Evolutionary conservation across 2,888 invertebrate genomes (phyloP).

Genomic region (Sepiola atlantica): DNA sequence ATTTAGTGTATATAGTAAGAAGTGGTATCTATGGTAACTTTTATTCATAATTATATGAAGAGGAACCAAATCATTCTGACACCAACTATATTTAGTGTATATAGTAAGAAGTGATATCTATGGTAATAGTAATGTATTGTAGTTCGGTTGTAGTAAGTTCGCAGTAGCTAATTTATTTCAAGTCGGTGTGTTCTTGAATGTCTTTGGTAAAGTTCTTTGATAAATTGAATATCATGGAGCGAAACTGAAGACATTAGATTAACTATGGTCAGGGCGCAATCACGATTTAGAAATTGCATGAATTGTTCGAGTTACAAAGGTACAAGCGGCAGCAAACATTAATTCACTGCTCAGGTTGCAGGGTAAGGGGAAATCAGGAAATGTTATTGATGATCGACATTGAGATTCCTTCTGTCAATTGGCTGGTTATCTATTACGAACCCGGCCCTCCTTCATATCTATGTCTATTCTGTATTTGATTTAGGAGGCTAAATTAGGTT

Average conservation of each 20-base stretch:
- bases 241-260: background rate
- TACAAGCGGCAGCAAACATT: background rate
- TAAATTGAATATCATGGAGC: slow-evolving; percentile 32
- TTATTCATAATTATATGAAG: too few species aligned
- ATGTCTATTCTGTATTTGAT: slow-evolving; percentile 32
- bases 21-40: too few species aligned
- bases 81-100: too few species aligned
- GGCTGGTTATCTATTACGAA: background rate
- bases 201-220: background rate
- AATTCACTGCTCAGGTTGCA: background rate
- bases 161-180: background rate
- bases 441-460: background rate
- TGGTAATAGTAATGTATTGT: too few species aligned
- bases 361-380: background rate
- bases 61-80: too few species aligned
- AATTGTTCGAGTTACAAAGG: background rate
- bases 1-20: too few species aligned
- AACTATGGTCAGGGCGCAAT: background rate
- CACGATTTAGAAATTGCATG: background rate
- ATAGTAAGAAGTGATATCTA: too few species aligned
- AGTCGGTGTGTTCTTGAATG: background rate
- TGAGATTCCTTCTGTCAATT: background rate
- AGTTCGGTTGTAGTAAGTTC: background rate
- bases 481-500: background rate
- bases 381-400: slow-evolving; percentile 14